These are phyloP conservation scores for Meloe dianella DNA, from an alignment of 2,888 invertebrate species.

Conservation along the genomic window DNA sequence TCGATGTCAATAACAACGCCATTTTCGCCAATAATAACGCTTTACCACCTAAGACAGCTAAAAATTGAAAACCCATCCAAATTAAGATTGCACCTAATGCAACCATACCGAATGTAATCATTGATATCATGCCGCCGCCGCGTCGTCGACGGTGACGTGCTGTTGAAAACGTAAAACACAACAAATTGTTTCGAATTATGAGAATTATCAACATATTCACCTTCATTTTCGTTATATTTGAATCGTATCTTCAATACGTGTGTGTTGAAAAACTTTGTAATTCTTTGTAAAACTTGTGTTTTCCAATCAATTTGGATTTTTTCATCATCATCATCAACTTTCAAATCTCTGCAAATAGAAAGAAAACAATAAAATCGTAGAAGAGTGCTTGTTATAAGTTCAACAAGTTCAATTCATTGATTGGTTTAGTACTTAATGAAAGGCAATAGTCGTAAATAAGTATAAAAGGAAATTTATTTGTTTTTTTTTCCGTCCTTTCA, in stretches of 20 bases:
- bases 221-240: slow-evolving; percentile 45
- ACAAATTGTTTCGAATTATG: too few relatives aligned
- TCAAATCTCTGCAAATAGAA: slow-evolving; percentile 9
- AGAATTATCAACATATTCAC: too few relatives aligned
- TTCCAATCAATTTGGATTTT: slow-evolving; percentile 61
- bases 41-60: slow-evolving; percentile 82
- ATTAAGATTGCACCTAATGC: slow-evolving; percentile 78
- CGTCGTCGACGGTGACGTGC: slow-evolving; percentile 62
- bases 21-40: slow-evolving; percentile 81
- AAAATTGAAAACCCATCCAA: slow-evolving; percentile 84
- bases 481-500: not conserved
- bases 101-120: slow-evolving; percentile 80
- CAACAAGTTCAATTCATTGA: slow-evolving; percentile 10
- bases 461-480: not conserved
- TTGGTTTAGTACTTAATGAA: not conserved
- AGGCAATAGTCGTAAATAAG: not conserved
- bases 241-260: slow-evolving; percentile 72
- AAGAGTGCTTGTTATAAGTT: not conserved
- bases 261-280: slow-evolving; percentile 67
- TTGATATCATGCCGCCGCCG: slow-evolving; percentile 73
- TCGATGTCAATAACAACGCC: slow-evolving; percentile 79
- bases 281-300: slow-evolving; percentile 64
- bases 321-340: not conserved
- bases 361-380: not conserved
- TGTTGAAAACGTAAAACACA: too few relatives aligned